Base-by-base conservation (phyloP, 30 jellyfish, hydroid and myxozoan genomes). In the Hydractinia echinata region DNA sequence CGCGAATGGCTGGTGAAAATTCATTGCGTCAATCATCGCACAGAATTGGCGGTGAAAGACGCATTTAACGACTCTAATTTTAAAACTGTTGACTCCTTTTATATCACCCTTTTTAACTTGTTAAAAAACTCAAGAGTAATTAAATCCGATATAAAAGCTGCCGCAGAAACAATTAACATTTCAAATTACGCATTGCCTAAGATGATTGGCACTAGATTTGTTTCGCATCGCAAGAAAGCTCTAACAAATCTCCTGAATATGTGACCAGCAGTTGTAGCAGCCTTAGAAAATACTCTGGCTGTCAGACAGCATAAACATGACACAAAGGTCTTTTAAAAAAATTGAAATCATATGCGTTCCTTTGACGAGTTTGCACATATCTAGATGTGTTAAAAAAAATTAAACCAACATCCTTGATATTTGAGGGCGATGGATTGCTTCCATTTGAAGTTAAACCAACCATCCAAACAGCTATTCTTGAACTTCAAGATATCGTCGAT, bases 11-110 rank as follows among this genome's bases (percentile, higher is more conserved):
- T 87, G 84, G 76, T 87, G 16, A 82, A 21, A 30, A 81, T 82
- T n/a, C 95, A 87, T 66, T 86, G 95, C 61, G 78, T 66, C 60
- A 86, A 86, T 62, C 95, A 86, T 72, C 82, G 92, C 39, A 82
- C 71, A 19, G 95, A 86, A 67, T 62, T 86, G 54, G 89, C 93
- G 55, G 61, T 84, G 15, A 84, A 84, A 67, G 64, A 55, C 7
- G 93, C 88, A 30, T 72, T 84, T 44, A 21, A 7, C 18, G 83
- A 74, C 11, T 60, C 83, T 20, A 51, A 30, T 30, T 74, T 84
- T 76, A 84, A 76, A n/a, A 76, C 4, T 53, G 74, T 87, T 6
- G 96, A 87, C 39, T 81, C 66, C 5, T 83, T 87, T 67, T 87
- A 76, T 51, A 78, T 30, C 55, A 76, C 81, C 16, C 82, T 74